These are phyloP conservation scores for Drosophila lacteicornis DNA, from an alignment of 1,140 invertebrate genomes.

Conservation along the genomic window DNA sequence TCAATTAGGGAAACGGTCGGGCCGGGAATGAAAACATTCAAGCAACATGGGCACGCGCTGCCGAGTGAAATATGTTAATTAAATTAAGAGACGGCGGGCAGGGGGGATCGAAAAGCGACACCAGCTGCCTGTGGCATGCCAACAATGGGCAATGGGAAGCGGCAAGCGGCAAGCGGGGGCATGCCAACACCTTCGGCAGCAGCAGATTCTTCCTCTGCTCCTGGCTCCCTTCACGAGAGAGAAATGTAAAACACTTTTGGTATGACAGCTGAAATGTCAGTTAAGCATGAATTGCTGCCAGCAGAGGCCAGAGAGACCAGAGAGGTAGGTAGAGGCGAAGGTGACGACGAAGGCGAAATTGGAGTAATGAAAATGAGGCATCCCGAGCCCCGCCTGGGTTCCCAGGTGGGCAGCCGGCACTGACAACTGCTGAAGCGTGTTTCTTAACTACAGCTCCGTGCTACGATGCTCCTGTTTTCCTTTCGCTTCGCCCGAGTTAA, in stretches of 20 bases:
- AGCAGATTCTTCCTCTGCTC: slow-evolving; percentile 17
- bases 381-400: slow-evolving; percentile 7
- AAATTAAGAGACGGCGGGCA: slow-evolving; percentile 45
- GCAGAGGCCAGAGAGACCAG: not conserved
- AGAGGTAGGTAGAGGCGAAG: not conserved
- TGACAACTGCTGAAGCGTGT: slow-evolving; percentile 47
- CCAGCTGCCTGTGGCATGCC: slow-evolving; percentile 78
- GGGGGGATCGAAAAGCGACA: slow-evolving; percentile 53
- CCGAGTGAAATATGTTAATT: slow-evolving; percentile 67
- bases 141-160: slow-evolving; percentile 57
- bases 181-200: slow-evolving; percentile 62
- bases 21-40: slow-evolving; percentile 38
- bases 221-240: slow-evolving; percentile 41
- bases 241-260: slow-evolving; percentile 81
- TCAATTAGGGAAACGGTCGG: slow-evolving; percentile 28
- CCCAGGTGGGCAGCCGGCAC: slow-evolving; percentile 28
- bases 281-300: slow-evolving; percentile 71
- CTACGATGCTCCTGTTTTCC: not conserved
- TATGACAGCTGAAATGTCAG: slow-evolving; percentile 82
- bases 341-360: not conserved
- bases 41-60: slow-evolving; percentile 9
- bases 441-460: slow-evolving; percentile 42
- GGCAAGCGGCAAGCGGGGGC: slow-evolving; percentile 9
- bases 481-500: slow-evolving; percentile 45
- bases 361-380: slow-evolving; percentile 56